A percentile compares a stretch with the other conserved stretches of the same genome.
Evolutionary conservation across 37 sponge, comb jelly and placozoan species (phyloP).

Genomic region (Amphimedon queenslandica): DNA sequence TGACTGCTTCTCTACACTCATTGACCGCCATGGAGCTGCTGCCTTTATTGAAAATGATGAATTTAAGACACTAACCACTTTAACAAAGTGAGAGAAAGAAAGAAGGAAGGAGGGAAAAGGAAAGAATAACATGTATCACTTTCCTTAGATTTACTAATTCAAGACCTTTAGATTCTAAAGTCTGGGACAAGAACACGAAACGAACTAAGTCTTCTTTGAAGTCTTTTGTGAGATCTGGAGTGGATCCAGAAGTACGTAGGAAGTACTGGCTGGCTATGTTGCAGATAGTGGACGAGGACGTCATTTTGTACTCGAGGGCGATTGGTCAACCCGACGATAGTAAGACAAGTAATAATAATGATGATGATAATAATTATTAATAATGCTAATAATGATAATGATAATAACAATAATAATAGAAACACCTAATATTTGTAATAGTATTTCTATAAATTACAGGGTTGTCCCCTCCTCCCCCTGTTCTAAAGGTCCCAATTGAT

Average conservation of each 20-base stretch:
- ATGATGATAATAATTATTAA: no score
- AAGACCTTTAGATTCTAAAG: slow-evolving; percentile 10
- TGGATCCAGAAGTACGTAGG: slow-evolving; percentile 35
- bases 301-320: slow-evolving; percentile 44
- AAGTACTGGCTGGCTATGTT: slow-evolving; percentile 37
- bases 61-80: neutral
- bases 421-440: no score
- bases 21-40: slow-evolving; percentile 12
- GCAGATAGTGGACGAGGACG: slow-evolving; percentile 30
- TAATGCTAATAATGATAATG: no score
- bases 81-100: neutral
- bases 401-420: no score
- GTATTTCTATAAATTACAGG: no score
- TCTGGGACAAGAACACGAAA: slow-evolving; percentile 18
- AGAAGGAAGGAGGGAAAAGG: neutral
- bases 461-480: no score
- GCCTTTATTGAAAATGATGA: slow-evolving; percentile 6
- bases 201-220: slow-evolving; percentile 34
- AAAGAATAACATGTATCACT: neutral
- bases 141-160: slow-evolving; percentile 2
- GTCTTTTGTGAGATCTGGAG: slow-evolving; percentile 41
- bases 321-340: slow-evolving; percentile 43
- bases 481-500: no score
- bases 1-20: slow-evolving; percentile 54
- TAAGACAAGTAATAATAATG: neutral